phyloP scores from a whole-genome alignment of 2,113 vertebrate genomes.

The Delphinapterus leucas region DNA sequence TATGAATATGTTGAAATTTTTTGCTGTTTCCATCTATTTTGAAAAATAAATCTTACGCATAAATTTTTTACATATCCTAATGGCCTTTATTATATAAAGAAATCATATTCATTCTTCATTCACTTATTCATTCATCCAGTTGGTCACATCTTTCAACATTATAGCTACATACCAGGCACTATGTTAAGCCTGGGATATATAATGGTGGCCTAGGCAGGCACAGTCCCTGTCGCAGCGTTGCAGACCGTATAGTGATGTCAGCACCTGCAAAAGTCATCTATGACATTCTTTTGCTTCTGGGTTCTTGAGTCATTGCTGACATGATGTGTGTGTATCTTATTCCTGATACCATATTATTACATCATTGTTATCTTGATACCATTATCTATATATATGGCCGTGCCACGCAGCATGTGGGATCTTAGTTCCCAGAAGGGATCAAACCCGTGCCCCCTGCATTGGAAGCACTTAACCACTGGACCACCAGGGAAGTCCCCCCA shows the following conservation, averaged over 20 bases:
- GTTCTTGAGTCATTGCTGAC: background rate
- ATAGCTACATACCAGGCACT: background rate
- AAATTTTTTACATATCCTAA: background rate
- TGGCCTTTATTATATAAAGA: slow-evolving; percentile 1
- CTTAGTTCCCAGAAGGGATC: no score
- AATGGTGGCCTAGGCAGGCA: background rate
- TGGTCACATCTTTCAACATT: background rate
- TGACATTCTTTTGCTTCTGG: background rate
- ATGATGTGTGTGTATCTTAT: slow-evolving; percentile 11
- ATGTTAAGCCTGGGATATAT: background rate
- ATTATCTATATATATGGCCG: background rate
- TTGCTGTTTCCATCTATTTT: background rate
- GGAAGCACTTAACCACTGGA: no score
- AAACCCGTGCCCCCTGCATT: no score
- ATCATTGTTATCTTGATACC: background rate
- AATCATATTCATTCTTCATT: background rate
- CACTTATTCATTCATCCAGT: background rate
- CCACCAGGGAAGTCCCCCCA: no score
- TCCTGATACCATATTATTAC: slow-evolving; percentile 46
- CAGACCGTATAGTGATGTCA: background rate
- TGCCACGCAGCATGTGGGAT: no score
- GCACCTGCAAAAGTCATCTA: background rate
- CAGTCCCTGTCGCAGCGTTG: background rate
- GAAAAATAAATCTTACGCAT: background rate
- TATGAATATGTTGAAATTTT: background rate